Evolutionary conservation across 2,797 vertebrate species (phyloP).

Genomic region (Crypturellus tataupa): DNA sequence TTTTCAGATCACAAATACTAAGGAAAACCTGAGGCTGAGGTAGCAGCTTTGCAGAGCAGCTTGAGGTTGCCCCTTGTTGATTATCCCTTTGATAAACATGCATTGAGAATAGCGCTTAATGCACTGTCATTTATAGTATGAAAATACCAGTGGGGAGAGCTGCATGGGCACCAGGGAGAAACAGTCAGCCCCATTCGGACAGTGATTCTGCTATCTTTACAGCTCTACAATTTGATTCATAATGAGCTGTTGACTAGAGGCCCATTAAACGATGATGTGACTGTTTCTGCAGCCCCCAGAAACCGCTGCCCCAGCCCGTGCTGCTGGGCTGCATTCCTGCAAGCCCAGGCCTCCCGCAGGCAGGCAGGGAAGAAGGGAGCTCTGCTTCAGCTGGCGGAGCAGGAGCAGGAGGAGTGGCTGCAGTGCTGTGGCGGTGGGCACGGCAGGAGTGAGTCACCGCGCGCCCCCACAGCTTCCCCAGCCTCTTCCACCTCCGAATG

Average conservation of each 20-base stretch:
- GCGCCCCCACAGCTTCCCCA: background rate
- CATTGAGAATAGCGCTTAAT: slow-evolving; percentile 38
- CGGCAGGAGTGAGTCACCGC: background rate
- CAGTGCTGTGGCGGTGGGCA: slow-evolving; percentile 33
- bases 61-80: slow-evolving; percentile 20
- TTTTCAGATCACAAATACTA: background rate
- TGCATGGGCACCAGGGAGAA: background rate
- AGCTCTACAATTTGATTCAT: slow-evolving; percentile 31
- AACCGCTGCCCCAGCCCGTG: background rate
- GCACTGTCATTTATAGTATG: slow-evolving; percentile 65
- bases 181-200: background rate
- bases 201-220: background rate
- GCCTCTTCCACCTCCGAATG: background rate
- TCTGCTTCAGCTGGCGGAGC: background rate
- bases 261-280: background rate
- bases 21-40: slow-evolving; percentile 8
- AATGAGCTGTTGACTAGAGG: slow-evolving; percentile 1
- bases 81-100: slow-evolving; percentile 28
- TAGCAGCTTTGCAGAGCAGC: background rate
- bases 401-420: slow-evolving; percentile 4
- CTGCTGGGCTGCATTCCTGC: background rate
- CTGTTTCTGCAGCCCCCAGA: background rate
- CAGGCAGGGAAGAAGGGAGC: background rate
- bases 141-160: slow-evolving; percentile 54
- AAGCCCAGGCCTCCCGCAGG: background rate